phyloP scores from a whole-genome alignment of 2,113 vertebrate species.

The Cebus imitator region DNA sequence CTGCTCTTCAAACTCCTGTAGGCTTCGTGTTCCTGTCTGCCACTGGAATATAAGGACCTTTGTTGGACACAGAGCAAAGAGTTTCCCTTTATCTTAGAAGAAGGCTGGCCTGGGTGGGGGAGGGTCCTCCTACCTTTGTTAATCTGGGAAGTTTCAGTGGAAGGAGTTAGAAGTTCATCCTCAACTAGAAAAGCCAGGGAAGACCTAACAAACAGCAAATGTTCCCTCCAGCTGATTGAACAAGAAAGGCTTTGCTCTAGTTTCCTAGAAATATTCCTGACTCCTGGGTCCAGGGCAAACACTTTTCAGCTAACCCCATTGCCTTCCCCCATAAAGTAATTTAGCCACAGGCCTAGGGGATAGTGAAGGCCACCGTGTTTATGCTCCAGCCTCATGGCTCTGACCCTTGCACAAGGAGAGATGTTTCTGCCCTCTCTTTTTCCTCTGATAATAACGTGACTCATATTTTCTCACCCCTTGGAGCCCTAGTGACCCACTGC shows the following conservation, averaged over 20 bases:
- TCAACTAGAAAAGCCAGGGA: background rate
- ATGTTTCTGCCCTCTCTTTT: conserved; percentile 49
- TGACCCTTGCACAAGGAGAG: conserved; percentile 77
- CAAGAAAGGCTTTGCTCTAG: conserved; percentile 45
- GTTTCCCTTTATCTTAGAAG: background rate
- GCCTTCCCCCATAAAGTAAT: conserved; percentile 79
- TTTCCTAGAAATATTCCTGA: conserved; percentile 51
- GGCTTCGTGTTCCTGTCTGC: background rate
- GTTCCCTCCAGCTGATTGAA: background rate
- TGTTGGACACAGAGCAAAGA: background rate
- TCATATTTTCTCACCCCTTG: background rate
- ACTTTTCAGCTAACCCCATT: background rate
- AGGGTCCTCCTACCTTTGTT: background rate
- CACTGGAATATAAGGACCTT: background rate
- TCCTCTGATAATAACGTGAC: conserved; percentile 52
- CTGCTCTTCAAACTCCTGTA: background rate
- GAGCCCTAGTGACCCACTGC: background rate
- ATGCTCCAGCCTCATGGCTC: conserved; percentile 18
- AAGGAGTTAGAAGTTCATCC: background rate
- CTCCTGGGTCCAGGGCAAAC: conserved; percentile 32
- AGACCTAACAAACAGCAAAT: conserved; percentile 5
- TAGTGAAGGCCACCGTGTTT: conserved; percentile 42
- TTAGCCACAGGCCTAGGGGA: conserved; percentile 62
- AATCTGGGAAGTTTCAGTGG: conserved; percentile 5
- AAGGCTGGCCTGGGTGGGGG: background rate